Evolutionary conservation across 92 coral and sea anemone species (phyloP).

Genomic region (Metridium senile): DNA sequence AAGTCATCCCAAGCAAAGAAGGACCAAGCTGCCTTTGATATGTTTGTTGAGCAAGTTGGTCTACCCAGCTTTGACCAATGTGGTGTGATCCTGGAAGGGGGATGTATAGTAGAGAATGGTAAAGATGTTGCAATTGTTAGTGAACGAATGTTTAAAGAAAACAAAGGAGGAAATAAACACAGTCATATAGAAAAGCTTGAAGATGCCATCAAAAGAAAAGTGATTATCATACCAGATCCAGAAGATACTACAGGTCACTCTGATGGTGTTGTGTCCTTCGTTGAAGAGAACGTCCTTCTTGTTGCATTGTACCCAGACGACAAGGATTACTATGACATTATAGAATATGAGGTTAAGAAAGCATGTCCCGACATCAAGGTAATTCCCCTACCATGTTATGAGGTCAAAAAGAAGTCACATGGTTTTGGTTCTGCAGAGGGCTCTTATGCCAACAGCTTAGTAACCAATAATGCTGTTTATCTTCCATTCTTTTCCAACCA

Average conservation of each 20-base stretch:
- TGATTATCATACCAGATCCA: constrained; percentile 51
- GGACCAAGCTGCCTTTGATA: constrained; percentile 38
- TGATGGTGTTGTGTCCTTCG: constrained; percentile 63
- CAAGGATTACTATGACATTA: constrained; percentile 37
- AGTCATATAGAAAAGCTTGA: constrained; percentile 34
- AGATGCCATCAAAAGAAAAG: constrained; percentile 40
- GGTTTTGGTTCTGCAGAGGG: constrained; percentile 58
- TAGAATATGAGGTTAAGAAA: constrained; percentile 36
- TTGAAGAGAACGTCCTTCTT: constrained; percentile 45
- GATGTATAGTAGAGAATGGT: constrained; percentile 61
- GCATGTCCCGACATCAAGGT: constrained; percentile 35
- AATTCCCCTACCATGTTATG: constrained; percentile 54
- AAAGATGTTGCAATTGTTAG: constrained; percentile 48
- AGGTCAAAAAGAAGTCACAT: constrained; percentile 36
- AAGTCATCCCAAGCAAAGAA: constrained; percentile 48
- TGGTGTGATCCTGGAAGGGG: constrained; percentile 54
- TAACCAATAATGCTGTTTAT: constrained; percentile 57
- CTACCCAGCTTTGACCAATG: constrained; percentile 37
- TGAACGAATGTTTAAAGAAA: constrained; percentile 57
- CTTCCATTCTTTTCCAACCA: constrained; percentile 55
- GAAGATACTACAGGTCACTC: constrained; percentile 63
- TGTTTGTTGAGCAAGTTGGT: constrained; percentile 39
- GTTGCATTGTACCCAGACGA: constrained; percentile 47
- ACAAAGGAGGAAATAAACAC: constrained; percentile 39
- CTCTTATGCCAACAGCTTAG: constrained; percentile 56